Base-by-base conservation (phyloP, 2,113 vertebrate species). In the Puma concolor region DNA sequence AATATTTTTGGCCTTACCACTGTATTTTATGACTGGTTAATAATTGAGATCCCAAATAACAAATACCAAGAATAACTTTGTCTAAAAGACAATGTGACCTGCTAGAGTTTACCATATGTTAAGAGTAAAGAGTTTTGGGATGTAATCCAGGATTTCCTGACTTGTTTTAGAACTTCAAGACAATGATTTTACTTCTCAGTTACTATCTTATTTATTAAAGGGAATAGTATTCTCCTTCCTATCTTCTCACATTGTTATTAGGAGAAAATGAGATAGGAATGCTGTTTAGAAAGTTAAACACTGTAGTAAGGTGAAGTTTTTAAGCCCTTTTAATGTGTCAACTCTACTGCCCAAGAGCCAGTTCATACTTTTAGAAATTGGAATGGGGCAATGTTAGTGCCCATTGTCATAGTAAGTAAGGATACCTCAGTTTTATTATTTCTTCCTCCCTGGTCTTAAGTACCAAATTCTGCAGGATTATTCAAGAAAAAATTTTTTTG, bases 11-110 rank as follows among this genome's bases (percentile, higher is more conserved):
- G 44, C 25, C 2, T 63, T 84, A 29, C 50, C 52, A 19, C 4
- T 80, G 21, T 94, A 79, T 96, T 87, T 80, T 95, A 29, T 94
- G 71, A 86, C 31, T 21, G 10, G 25, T 83, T 93, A 13, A 48
- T 95, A 80, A 21, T 79, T 79, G 16, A 36, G 31, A 74, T 74
- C 23, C 23, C 52, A 36, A 77, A 84, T 85, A 48, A 91, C 60
- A 67, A 57, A 85, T 85, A 77, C 25, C 48, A 44, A n/a, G 67
- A 90, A 54, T 95, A 90, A 88, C 25, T 69, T 48, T 41, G 38
- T 71, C 38, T 89, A 44, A 76, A 29, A 77, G 71, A 60, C 38
- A 31, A 12, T 69, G 38, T 69, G 31, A 80, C 16, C 27, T 81
- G 15, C 7, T 88, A 31, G 93, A 69, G 38, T 71, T 94, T 94